These are phyloP conservation scores for Scaptodrosophila latifasciaeformis DNA, from an alignment of 2,888 invertebrate genomes.

Conservation along the genomic window DNA sequence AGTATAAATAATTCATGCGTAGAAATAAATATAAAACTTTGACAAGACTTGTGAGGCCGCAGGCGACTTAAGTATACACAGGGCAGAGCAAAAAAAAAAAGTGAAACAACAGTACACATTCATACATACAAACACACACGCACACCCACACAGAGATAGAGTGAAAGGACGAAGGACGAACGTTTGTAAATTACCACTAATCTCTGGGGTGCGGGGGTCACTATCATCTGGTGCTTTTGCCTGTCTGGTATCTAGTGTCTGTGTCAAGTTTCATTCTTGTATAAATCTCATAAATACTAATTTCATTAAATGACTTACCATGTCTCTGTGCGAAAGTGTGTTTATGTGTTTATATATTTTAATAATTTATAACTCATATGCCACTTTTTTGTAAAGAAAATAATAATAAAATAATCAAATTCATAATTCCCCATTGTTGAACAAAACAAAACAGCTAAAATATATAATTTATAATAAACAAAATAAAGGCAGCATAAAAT, in stretches of 20 bases:
- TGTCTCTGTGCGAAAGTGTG: not conserved
- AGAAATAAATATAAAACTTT: constrained; percentile 57
- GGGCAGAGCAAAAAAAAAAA: too few relatives aligned
- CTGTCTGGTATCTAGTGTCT: constrained; percentile 8
- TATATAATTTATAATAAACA: too few relatives aligned
- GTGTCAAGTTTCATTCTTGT: constrained; percentile 16
- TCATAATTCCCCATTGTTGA: constrained; percentile 37
- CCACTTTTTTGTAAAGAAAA: not conserved
- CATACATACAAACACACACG: too few relatives aligned
- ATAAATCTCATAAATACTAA: constrained; percentile 59
- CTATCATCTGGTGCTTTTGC: not conserved
- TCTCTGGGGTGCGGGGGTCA: constrained; percentile 31
- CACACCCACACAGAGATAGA: too few relatives aligned
- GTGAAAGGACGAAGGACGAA: too few relatives aligned
- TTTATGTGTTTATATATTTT: not conserved
- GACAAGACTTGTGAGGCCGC: constrained; percentile 28
- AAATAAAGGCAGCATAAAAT: constrained; percentile 49
- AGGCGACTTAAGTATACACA: too few relatives aligned
- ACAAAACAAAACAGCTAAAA: too few relatives aligned
- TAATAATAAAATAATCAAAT: constrained; percentile 6
- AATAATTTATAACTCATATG: not conserved
- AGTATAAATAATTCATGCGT: constrained; percentile 61
- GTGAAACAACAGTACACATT: too few relatives aligned
- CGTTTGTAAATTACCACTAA: constrained; percentile 46
- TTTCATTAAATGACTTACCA: constrained; percentile 55